Percentiles rank a stretch among this genome's conserved stretches.
Evolutionary conservation across 2,888 invertebrate genomes (phyloP).

Genomic region (Nysson spinosus): DNA sequence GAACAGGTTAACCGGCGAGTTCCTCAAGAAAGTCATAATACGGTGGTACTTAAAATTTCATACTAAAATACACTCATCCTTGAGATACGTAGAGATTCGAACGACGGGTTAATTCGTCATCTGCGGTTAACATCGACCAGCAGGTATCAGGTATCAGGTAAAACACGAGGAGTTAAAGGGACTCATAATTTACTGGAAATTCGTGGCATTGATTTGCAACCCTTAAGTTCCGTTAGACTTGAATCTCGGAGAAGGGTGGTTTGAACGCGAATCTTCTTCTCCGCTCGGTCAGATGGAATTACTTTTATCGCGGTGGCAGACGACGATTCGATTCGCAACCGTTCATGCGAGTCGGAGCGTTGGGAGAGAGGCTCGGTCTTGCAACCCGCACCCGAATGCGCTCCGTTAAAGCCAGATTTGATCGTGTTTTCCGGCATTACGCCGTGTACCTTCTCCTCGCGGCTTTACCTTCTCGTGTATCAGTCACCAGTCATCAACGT

Average conservation of each 20-base stretch:
- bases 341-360: conserved; percentile 65
- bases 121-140: background rate
- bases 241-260: conserved; percentile 14
- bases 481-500: conserved; percentile 71
- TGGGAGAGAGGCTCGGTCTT: conserved; percentile 43
- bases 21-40: too few species aligned
- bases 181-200: background rate
- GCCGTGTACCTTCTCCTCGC: conserved; percentile 53
- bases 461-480: conserved; percentile 40
- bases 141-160: background rate
- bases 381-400: conserved; percentile 37
- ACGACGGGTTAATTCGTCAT: too few species aligned
- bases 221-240: conserved; percentile 24
- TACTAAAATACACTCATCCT: too few species aligned
- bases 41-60: too few species aligned
- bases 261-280: conserved; percentile 39
- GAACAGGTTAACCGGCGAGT: too few species aligned
- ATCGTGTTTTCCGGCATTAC: conserved; percentile 62
- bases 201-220: conserved; percentile 24
- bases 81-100: too few species aligned
- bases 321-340: conserved; percentile 68
- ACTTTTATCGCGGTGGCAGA: conserved; percentile 53
- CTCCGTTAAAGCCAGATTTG: conserved; percentile 63
- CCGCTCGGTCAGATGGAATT: conserved; percentile 53
- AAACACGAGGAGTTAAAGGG: background rate